A percentile compares a stretch with the other conserved stretches of the same genome.
Evolutionary conservation across 2,113 vertebrate species (phyloP).

Genomic region (Otolemur garnettii): DNA sequence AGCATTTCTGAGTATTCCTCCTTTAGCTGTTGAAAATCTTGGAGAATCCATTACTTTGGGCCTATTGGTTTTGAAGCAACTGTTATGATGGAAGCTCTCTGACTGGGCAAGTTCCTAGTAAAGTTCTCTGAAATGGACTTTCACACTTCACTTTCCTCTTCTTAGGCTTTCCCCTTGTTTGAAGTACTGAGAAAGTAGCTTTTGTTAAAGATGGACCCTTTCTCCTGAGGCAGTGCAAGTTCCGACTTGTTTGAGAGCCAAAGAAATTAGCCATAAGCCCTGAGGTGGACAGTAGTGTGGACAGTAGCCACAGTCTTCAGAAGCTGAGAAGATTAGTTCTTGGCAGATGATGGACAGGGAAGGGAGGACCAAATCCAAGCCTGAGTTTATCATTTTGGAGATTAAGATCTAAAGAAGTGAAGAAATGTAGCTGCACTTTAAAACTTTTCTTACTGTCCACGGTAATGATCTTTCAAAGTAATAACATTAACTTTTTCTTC

Average conservation of each 20-base stretch:
- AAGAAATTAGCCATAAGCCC: not conserved
- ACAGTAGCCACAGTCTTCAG: not conserved
- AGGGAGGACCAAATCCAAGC: not conserved
- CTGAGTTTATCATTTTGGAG: not conserved
- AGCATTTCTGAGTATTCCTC: constrained; percentile 45
- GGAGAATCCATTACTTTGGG: not conserved
- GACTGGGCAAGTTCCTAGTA: not conserved
- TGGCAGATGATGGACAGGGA: not conserved
- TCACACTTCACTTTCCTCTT: not conserved
- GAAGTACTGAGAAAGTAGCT: not conserved
- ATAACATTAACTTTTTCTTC: not conserved
- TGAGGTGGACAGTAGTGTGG: not conserved
- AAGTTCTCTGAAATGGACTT: constrained; percentile 48
- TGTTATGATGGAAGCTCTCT: not conserved
- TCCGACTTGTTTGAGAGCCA: not conserved
- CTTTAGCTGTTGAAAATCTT: constrained; percentile 57
- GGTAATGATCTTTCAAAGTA: constrained; percentile 27
- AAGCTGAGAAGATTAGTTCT: not conserved
- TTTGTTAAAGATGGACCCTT: constrained; percentile 4
- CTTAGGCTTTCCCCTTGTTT: not conserved
- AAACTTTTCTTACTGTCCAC: not conserved
- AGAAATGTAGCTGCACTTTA: not conserved
- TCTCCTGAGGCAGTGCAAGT: not conserved
- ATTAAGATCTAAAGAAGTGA: not conserved
- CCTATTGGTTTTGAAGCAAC: not conserved